A percentile compares a stretch with the other conserved stretches of the same genome.
Conservation (phyloP, 2,113 vertebrate genomes). For the Scalopus aquaticus region DNA sequence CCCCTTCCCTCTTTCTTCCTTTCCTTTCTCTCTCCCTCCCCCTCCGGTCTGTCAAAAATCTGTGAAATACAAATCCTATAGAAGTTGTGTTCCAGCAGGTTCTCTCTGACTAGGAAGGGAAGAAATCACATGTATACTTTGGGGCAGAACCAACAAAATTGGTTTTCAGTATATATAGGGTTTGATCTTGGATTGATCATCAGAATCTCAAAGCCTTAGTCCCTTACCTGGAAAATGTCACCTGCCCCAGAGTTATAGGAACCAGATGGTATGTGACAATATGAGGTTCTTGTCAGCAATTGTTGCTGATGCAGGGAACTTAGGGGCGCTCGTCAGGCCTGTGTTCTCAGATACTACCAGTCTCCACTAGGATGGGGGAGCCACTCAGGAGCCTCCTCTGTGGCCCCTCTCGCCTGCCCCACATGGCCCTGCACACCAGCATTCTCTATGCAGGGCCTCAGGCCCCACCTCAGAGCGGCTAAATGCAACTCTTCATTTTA, state of each 20-base stretch:
- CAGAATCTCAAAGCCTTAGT: background rate
- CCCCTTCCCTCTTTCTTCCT: no score
- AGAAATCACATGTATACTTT: background rate
- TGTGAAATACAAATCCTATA: background rate
- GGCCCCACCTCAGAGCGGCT: background rate
- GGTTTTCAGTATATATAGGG: background rate
- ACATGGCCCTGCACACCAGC: background rate
- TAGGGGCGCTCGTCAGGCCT: background rate
- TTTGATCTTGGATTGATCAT: background rate
- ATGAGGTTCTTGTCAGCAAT: background rate
- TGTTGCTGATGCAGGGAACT: background rate
- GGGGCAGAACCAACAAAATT: background rate
- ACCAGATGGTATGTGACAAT: background rate
- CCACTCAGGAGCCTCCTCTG: fast-evolving
- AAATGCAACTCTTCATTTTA: background rate
- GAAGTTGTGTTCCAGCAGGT: background rate
- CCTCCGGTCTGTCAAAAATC: background rate
- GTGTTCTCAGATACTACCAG: background rate
- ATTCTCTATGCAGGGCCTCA: background rate
- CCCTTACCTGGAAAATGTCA: background rate
- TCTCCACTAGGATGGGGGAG: background rate
- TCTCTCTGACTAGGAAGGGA: background rate
- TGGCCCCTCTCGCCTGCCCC: background rate
- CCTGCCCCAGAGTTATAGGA: background rate
- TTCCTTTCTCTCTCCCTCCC: no score